Base-by-base conservation (phyloP, 2,113 vertebrate species). In the Amia ocellicauda region DNA sequence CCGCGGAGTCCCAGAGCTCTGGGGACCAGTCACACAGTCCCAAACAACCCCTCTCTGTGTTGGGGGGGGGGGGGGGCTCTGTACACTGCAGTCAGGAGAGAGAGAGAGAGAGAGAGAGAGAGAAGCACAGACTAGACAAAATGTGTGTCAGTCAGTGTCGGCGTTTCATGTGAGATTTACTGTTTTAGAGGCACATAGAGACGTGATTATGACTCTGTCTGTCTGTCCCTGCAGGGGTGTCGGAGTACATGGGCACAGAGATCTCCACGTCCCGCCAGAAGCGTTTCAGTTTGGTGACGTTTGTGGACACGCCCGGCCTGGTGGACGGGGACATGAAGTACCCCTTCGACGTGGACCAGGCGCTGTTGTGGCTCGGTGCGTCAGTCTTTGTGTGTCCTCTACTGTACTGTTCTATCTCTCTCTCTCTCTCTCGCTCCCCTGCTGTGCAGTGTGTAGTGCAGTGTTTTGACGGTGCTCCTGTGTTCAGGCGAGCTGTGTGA, bases 261-360 rank as follows among this genome's bases (percentile, higher is more conserved):
- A 85, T 92, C 63, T 92, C 89, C 76, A 92, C 90, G 0, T 91
- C 91, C 0, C 79, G 90, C 22, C 90, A 93, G 81, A 93, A 91
- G 60, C 86, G 88, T 11, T 92, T 93, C 76, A 88, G 85, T 70
- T 70, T 93, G 73, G 85, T 93, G 73, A 93, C 89, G 0, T 93
- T 92, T 72, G 90, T 91, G 63, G 91, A 92, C 70, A 88, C 89
- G 0, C 91, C 91, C 0, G 91, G 91, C 0, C 74, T 92, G 68
- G 91, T 92, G 56, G 91, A 93, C 0, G 91, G 91, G 0, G 91
- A 92, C 53, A 93, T 93, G 91, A 93, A 92, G 77, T 92, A 92
- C 56, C 91, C 90, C 4, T 92, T 93, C 67, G 87, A 92, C 19
- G 90, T 93, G 56, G 90, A 93, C 8, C 76, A 86, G n/a, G 88